A percentile compares a stretch with the other conserved stretches of the same genome.
phyloP scores from a whole-genome alignment of 2,888 invertebrate species.

The Invenusta paracnida region DNA sequence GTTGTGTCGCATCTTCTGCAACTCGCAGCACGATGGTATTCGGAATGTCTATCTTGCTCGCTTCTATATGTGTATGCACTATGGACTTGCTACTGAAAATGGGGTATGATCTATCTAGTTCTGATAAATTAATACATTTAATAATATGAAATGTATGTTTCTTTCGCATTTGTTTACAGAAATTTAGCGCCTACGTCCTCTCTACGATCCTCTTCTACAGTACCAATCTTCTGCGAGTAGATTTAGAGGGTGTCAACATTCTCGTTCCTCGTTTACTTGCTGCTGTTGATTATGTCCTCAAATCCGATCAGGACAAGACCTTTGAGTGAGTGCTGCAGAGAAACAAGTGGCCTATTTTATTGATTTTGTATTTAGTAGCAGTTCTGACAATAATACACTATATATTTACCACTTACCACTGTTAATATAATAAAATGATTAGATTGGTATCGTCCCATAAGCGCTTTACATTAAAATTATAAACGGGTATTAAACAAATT shows the following conservation, averaged over 20 bases:
- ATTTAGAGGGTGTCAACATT: constrained; percentile 84
- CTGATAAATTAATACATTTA: not conserved
- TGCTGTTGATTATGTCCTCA: constrained; percentile 82
- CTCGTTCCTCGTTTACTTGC: constrained; percentile 81
- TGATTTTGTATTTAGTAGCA: no score
- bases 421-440: no score
- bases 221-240: constrained; percentile 75
- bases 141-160: not conserved
- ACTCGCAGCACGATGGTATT: constrained; percentile 75
- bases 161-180: constrained; percentile 37
- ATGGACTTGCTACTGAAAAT: constrained; percentile 67
- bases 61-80: constrained; percentile 83
- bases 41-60: constrained; percentile 90
- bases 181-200: constrained; percentile 66
- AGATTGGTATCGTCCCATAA: no score
- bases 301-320: constrained; percentile 61
- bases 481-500: no score
- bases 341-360: no score
- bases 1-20: constrained; percentile 87
- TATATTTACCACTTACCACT: no score
- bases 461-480: no score
- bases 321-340: constrained; percentile 26
- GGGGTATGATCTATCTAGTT: not conserved
- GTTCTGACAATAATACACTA: no score
- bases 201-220: constrained; percentile 72